These are phyloP conservation scores for Augochlora pura DNA, from an alignment of 1,140 invertebrate genomes.

Conservation along the genomic window DNA sequence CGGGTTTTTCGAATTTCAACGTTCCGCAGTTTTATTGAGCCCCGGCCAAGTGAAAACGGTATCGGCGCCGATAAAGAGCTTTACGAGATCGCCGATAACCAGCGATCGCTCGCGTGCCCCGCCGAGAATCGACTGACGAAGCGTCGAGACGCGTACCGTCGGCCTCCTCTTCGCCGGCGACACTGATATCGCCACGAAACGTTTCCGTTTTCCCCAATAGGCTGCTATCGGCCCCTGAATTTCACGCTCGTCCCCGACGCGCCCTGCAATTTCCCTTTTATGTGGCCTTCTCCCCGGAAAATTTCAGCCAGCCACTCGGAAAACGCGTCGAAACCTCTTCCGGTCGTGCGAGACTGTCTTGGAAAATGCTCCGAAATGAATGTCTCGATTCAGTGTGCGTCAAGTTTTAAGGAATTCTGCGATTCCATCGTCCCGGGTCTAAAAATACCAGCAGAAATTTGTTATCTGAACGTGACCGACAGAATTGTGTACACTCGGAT, in stretches of 20 bases:
- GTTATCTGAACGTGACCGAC: too few species aligned
- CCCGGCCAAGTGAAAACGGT: slow-evolving; percentile 34
- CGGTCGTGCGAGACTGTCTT: too few species aligned
- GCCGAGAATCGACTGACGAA: slow-evolving; percentile 30
- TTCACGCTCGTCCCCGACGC: neutral
- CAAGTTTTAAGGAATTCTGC: too few species aligned
- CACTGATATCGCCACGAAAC: neutral
- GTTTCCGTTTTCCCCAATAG: neutral
- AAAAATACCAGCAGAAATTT: too few species aligned
- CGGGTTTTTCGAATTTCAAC: slow-evolving; percentile 28
- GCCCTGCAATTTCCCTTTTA: neutral
- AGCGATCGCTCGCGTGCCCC: slow-evolving; percentile 42
- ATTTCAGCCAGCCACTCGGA: neutral
- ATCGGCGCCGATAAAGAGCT: slow-evolving; percentile 45
- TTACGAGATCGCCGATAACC: slow-evolving; percentile 42
- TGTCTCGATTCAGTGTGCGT: too few species aligned
- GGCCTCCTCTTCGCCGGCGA: neutral
- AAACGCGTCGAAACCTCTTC: too few species aligned
- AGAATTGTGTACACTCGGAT: too few species aligned
- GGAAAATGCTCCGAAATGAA: too few species aligned
- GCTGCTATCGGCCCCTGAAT: neutral
- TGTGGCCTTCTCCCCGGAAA: neutral
- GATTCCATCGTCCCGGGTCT: too few species aligned
- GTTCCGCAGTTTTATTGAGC: slow-evolving; percentile 23
- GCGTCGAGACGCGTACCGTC: slow-evolving; percentile 9